A percentile compares a stretch with the other conserved stretches of the same genome.
Evolutionary conservation across 2,113 vertebrate species (phyloP).

Genomic region (Herpailurus yagouaroundi): DNA sequence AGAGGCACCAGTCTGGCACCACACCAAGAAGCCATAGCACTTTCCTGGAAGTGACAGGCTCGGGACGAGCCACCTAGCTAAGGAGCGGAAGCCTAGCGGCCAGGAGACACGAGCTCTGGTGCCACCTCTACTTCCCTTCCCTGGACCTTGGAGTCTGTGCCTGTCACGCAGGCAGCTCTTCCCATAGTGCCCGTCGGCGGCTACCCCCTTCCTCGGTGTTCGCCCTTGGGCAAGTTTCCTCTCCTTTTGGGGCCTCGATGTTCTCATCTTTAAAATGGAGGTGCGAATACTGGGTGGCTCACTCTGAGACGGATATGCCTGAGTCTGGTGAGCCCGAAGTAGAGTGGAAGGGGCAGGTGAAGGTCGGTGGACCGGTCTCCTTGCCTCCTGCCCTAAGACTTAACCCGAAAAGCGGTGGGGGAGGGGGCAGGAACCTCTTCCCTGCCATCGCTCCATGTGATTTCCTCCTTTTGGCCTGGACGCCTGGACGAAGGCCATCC

Average conservation of each 20-base stretch:
- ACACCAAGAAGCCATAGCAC: not conserved
- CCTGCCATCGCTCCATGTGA: not conserved
- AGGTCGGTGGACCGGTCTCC: not conserved
- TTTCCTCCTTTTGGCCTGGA: too few relatives aligned
- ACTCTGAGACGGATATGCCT: not conserved
- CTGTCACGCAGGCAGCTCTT: not conserved
- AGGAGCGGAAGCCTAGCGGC: too few relatives aligned
- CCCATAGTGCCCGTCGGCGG: not conserved
- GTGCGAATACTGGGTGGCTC: rapidly evolving
- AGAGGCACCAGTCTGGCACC: not conserved
- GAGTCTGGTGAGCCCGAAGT: not conserved
- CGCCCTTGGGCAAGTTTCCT: not conserved
- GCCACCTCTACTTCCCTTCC: not conserved
- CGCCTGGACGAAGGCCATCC: too few relatives aligned
- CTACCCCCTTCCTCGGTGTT: not conserved
- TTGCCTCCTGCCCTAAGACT: not conserved
- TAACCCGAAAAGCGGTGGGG: not conserved
- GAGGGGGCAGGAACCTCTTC: not conserved
- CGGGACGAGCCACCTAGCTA: not conserved
- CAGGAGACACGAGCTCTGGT: rapidly evolving
- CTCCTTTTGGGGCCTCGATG: not conserved
- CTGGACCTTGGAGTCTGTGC: not conserved
- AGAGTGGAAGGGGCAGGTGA: not conserved
- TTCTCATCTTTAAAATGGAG: not conserved
- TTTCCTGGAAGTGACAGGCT: not conserved